Conservation (phyloP, 2,113 vertebrate species). For the Podiceps cristatus region DNA sequence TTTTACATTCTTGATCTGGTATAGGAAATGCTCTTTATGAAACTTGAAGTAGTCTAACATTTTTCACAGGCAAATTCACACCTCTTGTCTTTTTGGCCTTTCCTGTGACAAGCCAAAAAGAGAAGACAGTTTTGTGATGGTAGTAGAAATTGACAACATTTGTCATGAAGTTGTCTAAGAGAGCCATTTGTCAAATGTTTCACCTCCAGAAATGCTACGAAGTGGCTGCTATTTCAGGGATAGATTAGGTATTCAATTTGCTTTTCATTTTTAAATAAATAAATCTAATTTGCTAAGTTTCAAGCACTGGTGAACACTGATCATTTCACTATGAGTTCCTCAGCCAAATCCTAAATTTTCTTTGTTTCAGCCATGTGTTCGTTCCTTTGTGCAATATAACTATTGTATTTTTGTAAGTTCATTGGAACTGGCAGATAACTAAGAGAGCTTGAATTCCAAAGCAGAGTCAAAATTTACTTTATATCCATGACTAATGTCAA, state of each 20-base stretch:
- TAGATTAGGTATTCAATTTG: neutral
- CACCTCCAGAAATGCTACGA: neutral
- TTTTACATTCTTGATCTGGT: neutral
- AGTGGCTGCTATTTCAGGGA: neutral
- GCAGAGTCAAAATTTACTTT: constrained; percentile 64
- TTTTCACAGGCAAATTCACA: neutral
- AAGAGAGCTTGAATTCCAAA: constrained; percentile 53
- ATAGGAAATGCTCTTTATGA: neutral
- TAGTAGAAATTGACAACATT: neutral
- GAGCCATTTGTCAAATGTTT: neutral
- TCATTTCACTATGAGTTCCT: neutral
- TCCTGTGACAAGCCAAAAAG: neutral
- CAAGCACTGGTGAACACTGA: neutral
- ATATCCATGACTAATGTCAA: constrained; percentile 73
- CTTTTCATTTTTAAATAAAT: neutral
- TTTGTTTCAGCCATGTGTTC: constrained; percentile 47
- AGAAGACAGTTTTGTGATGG: neutral
- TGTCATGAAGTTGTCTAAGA: neutral
- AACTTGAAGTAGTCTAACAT: neutral
- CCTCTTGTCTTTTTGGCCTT: neutral
- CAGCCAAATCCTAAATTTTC: constrained; percentile 16
- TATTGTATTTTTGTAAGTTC: constrained; percentile 51
- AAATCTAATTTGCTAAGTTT: neutral
- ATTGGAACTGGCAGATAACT: constrained; percentile 61
- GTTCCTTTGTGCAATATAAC: constrained; percentile 5